Evolutionary conservation across 1,140 invertebrate species (phyloP).

Genomic region (Melitaea cinxia): DNA sequence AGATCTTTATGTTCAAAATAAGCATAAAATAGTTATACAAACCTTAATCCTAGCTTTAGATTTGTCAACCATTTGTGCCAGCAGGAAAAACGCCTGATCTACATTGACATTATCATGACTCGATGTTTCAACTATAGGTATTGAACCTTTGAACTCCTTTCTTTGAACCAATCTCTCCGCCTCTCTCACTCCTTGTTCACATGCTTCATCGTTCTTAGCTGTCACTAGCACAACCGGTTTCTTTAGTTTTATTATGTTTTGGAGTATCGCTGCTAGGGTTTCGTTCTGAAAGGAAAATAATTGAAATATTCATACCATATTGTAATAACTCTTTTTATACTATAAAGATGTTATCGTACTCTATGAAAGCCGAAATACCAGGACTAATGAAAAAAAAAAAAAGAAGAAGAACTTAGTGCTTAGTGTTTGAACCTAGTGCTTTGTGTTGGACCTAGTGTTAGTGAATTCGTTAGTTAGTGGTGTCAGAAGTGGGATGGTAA

Average conservation of each 20-base stretch:
- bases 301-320: too few relatives aligned
- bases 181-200: constrained; percentile 93
- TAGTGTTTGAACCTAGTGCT: too few relatives aligned
- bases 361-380: too few relatives aligned
- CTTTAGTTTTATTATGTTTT: constrained; percentile 94
- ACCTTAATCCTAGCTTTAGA: constrained; percentile 83
- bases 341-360: too few relatives aligned
- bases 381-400: too few relatives aligned
- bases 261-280: constrained; percentile 90
- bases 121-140: constrained; percentile 96
- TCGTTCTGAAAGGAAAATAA: constrained; percentile 82
- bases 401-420: too few relatives aligned
- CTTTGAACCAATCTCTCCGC: constrained; percentile 93
- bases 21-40: constrained; percentile 12
- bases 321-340: too few relatives aligned
- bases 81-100: constrained; percentile 94
- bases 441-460: too few relatives aligned
- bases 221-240: constrained; percentile 97
- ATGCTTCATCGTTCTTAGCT: constrained; percentile 97
- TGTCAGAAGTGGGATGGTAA: too few relatives aligned
- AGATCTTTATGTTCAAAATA: too few relatives aligned
- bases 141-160: constrained; percentile 95
- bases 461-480: too few relatives aligned
- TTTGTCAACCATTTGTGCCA: constrained; percentile 95
- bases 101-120: constrained; percentile 98